Percentiles rank a stretch among this genome's conserved stretches.
Conservation (phyloP, 2,113 vertebrate species). For the Dromiciops gliroides region DNA sequence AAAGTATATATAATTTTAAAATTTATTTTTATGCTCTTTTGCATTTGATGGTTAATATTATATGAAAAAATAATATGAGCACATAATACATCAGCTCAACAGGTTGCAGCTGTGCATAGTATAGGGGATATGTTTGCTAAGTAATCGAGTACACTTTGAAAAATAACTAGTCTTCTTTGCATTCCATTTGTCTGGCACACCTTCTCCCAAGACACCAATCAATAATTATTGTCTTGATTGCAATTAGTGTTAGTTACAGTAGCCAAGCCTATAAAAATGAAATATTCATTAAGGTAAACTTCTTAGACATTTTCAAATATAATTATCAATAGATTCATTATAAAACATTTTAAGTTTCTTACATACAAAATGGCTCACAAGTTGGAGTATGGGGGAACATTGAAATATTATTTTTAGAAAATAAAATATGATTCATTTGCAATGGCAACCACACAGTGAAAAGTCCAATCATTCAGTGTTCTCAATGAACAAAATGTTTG, state of each 20-base stretch:
- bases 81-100: not conserved
- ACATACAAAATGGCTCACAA: slow-evolving; percentile 1
- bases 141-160: not conserved
- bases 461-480: not conserved
- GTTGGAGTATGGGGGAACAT: not conserved
- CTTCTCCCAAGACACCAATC: not conserved
- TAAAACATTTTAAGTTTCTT: slow-evolving; percentile 43
- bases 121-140: not conserved
- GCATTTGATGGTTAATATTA: slow-evolving; percentile 2
- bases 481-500: slow-evolving; percentile 21
- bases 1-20: slow-evolving; percentile 32
- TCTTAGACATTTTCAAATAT: slow-evolving; percentile 53
- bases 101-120: not conserved
- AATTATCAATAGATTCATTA: not conserved
- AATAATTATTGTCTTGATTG: slow-evolving; percentile 49
- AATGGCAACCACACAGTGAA: not conserved
- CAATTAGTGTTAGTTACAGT: slow-evolving; percentile 55
- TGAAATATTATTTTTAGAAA: slow-evolving; percentile 47
- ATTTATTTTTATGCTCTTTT: slow-evolving; percentile 42
- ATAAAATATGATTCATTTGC: not conserved
- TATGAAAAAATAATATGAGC: slow-evolving; percentile 7
- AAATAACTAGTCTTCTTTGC: slow-evolving; percentile 23
- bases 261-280: slow-evolving; percentile 62
- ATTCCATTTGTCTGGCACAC: slow-evolving; percentile 19
- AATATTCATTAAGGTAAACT: slow-evolving; percentile 61